These are phyloP conservation scores for Phytoseiulus persimilis DNA, from an alignment of 2,888 invertebrate species.

Conservation along the genomic window DNA sequence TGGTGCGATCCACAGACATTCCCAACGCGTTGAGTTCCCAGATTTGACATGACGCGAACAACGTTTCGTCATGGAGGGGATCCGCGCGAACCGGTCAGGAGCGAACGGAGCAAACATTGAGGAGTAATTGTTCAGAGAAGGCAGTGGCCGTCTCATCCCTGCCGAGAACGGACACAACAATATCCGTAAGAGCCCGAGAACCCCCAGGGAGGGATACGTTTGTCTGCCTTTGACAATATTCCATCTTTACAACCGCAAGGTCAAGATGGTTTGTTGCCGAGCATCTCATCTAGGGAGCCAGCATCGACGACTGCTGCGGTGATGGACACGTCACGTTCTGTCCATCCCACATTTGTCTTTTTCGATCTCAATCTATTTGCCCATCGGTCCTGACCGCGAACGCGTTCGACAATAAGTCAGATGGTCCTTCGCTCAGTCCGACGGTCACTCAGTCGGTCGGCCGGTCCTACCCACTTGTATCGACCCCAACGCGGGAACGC, in stretches of 20 bases:
- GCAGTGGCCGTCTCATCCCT: background rate
- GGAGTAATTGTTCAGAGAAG: background rate
- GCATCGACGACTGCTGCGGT: background rate
- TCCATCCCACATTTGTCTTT: background rate
- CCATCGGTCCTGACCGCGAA: background rate
- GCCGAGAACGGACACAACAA: background rate
- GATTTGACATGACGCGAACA: no score
- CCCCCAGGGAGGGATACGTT: background rate
- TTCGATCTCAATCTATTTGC: background rate
- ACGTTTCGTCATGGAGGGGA: no score
- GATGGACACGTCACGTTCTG: background rate
- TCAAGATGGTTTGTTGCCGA: background rate
- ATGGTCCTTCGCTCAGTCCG: background rate
- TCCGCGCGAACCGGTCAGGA: background rate
- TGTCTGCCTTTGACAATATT: constrained; percentile 14
- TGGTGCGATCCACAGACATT: no score
- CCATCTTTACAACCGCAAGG: constrained; percentile 29
- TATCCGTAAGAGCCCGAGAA: background rate
- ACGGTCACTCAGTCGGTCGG: no score
- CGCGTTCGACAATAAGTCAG: background rate
- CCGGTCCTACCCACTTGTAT: background rate
- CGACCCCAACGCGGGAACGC: background rate
- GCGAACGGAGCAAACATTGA: background rate
- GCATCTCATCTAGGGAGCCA: background rate
- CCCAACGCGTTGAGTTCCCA: no score